Evolutionary conservation across 1,140 invertebrate species (phyloP).

Genomic region (Lerema accius): DNA sequence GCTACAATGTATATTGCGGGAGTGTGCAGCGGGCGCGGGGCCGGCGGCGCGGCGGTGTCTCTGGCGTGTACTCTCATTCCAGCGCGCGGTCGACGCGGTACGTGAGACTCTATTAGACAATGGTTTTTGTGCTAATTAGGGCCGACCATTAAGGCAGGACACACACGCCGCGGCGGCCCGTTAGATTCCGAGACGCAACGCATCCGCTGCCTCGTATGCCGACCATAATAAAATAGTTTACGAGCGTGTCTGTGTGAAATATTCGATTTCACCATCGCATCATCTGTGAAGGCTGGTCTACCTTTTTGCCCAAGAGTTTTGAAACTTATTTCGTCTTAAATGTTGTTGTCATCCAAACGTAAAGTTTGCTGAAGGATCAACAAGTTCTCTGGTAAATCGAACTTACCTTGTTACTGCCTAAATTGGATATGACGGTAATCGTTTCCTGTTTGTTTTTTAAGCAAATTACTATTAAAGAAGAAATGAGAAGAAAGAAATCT

Average conservation of each 20-base stretch:
- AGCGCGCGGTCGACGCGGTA: slow-evolving; percentile 4
- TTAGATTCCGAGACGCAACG: slow-evolving; percentile 28
- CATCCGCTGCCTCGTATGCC: slow-evolving; percentile 24
- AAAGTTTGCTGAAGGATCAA: too few species aligned
- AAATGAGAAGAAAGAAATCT: too few species aligned
- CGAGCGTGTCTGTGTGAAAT: slow-evolving; percentile 11
- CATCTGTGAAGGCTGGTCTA: too few species aligned
- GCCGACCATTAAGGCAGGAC: slow-evolving; percentile 34
- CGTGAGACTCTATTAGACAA: slow-evolving; percentile 31
- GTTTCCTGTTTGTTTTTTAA: too few species aligned
- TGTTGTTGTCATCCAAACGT: too few species aligned
- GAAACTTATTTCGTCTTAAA: too few species aligned
- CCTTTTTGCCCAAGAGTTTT: too few species aligned
- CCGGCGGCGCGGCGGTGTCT: slow-evolving; percentile 6
- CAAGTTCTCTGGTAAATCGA: too few species aligned
- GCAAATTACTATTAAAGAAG: too few species aligned
- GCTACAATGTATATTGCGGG: background rate
- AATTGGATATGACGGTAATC: too few species aligned
- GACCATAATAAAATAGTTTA: slow-evolving; percentile 15
- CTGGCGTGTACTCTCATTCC: slow-evolving; percentile 28
- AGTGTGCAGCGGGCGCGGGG: background rate
- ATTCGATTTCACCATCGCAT: too few species aligned
- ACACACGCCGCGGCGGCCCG: slow-evolving; percentile 37
- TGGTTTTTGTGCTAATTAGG: slow-evolving; percentile 38
- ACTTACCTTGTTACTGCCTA: too few species aligned